These are phyloP conservation scores for Leptinotarsa haldemani DNA, from an alignment of 2,888 invertebrate species.

Conservation along the genomic window DNA sequence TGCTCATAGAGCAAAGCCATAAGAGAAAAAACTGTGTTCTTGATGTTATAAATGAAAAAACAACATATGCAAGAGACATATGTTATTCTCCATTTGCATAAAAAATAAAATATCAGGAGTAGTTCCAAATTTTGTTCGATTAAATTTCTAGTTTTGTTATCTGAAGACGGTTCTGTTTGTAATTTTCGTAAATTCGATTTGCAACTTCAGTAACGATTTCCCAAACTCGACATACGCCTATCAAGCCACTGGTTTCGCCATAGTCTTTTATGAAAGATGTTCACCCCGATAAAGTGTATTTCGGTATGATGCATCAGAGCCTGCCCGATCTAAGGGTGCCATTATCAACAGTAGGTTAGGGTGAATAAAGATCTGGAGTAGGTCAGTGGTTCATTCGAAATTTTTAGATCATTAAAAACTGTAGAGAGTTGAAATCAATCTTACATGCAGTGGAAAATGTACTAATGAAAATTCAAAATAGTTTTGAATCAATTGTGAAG, in stretches of 20 bases:
- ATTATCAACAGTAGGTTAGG: constrained; percentile 42
- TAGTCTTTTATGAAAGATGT: constrained; percentile 26
- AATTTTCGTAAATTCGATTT: background rate
- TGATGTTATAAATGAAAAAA: no score
- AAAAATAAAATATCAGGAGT: background rate
- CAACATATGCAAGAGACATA: no score
- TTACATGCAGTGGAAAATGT: no score
- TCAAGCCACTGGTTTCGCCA: constrained; percentile 20
- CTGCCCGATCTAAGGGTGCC: constrained; percentile 29
- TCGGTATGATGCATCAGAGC: constrained; percentile 33
- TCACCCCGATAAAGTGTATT: constrained; percentile 29
- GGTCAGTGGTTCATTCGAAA: constrained; percentile 56
- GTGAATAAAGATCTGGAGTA: constrained; percentile 47
- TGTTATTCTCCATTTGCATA: background rate
- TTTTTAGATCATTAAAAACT: constrained; percentile 36
- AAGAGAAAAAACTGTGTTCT: no score
- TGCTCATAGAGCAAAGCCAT: no score
- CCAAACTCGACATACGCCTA: constrained; percentile 15
- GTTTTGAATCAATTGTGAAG: no score
- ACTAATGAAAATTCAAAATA: no score
- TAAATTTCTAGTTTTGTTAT: background rate
- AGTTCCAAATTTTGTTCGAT: background rate
- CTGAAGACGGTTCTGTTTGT: background rate
- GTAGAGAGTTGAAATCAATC: no score
- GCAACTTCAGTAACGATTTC: constrained; percentile 7